phyloP scores from a whole-genome alignment of 1,140 invertebrate species.

The Drosophila pallidifrons region DNA sequence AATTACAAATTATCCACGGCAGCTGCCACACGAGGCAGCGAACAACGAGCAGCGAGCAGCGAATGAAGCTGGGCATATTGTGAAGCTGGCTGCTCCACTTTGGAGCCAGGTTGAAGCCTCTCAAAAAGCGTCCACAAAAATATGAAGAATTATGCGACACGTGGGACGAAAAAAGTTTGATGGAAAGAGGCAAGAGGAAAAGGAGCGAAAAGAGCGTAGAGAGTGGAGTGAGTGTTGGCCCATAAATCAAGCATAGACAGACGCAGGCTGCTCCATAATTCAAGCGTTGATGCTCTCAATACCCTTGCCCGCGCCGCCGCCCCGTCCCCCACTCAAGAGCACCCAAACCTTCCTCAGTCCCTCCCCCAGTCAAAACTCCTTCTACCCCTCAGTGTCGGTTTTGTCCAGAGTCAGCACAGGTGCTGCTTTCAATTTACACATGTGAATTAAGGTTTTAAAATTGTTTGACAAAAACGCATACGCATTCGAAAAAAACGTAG shows the following conservation, averaged over 20 bases:
- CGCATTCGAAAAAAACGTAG: slow-evolving; percentile 18
- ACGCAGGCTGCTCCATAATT: slow-evolving; percentile 59
- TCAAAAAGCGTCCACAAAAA: slow-evolving; percentile 43
- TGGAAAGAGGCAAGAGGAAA: background rate
- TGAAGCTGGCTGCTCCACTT: slow-evolving; percentile 43
- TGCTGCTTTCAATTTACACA: slow-evolving; percentile 81
- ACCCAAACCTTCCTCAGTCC: slow-evolving; percentile 15
- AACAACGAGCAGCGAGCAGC: background rate
- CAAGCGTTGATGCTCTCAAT: slow-evolving; percentile 25
- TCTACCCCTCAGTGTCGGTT: background rate
- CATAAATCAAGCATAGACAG: slow-evolving; percentile 60
- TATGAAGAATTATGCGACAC: slow-evolving; percentile 80
- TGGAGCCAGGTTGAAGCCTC: slow-evolving; percentile 65
- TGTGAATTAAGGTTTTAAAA: slow-evolving; percentile 83
- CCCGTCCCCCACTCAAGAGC: background rate
- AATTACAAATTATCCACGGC: slow-evolving; percentile 85
- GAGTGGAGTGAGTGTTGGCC: slow-evolving; percentile 11
- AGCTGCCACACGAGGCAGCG: slow-evolving; percentile 56
- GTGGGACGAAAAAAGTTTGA: slow-evolving; percentile 50
- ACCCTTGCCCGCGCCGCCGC: background rate
- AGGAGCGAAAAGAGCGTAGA: background rate
- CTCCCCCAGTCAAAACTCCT: background rate
- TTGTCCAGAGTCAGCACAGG: slow-evolving; percentile 50
- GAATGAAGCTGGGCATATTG: slow-evolving; percentile 46
- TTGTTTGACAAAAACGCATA: slow-evolving; percentile 65